Base-by-base conservation (phyloP, 2,797 vertebrate genomes). In the Crax fasciolata region DNA sequence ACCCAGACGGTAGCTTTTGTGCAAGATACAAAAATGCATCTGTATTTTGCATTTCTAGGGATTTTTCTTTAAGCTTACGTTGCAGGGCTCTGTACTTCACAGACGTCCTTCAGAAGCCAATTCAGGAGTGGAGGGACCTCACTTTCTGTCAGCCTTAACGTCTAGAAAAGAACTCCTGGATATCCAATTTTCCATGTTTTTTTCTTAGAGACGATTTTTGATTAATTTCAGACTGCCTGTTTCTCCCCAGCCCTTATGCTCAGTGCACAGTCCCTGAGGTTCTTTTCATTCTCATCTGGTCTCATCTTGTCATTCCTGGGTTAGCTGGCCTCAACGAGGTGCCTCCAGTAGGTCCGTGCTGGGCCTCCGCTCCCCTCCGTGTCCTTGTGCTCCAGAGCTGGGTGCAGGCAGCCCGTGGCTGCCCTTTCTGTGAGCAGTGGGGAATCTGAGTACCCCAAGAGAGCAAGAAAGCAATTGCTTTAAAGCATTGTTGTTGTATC, bases 401-500 rank as follows among this genome's bases (percentile, higher is more conserved):
- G 30, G 52, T 55, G 54, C 12, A 18, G n/a, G 54, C 52, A 54
- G 52, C 28, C 28, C 14, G 17, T 27, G 28, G 52, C 52, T 35
- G 35, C 35, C 35, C 24, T 63, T 52, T 44, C 32, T 49, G 63
- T 59, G 27, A 89, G 66, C 25, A 58, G 9, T 17, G 1, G 2
- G 39, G 30, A 78, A 30, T 46, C 63, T 27, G 3, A 6, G 21
- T 43, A 43, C 46, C 48, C 35, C 61, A 51, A 61, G 27, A 72
- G 51, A 19, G 11, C 25, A 82, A 46, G 46, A 39, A 78, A 86
- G 65, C 18, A 59, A 48, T 59, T 70, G 23, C 70, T 75, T 89
- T 54, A n/a, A 48, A 77, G 54, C 28, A 17, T 73, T 74, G 89
- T 94, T 57, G 94, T 75, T 81, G 75, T 63, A 65, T 63, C 67